These are phyloP conservation scores for Pardosa pseudoannulata DNA, from an alignment of 2,888 invertebrate species.

Conservation along the genomic window DNA sequence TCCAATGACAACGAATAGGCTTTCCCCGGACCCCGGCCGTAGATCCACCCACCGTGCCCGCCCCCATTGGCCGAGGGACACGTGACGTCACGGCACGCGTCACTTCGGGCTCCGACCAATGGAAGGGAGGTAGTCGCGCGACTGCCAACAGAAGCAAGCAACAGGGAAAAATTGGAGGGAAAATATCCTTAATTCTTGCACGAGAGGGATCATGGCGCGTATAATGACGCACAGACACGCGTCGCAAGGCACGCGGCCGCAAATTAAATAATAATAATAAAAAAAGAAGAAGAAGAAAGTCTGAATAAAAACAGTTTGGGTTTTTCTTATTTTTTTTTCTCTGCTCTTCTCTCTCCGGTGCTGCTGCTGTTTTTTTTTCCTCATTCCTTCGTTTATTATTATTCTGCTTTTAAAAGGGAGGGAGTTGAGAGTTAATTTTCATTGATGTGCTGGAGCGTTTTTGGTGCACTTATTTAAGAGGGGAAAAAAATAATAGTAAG, in stretches of 20 bases:
- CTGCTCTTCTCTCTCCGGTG: slow-evolving; percentile 36
- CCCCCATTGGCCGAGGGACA: slow-evolving; percentile 69
- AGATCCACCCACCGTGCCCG: slow-evolving; percentile 70
- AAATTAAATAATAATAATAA: slow-evolving; percentile 64
- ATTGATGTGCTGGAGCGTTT: slow-evolving; percentile 58
- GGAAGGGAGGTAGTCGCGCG: slow-evolving; percentile 26
- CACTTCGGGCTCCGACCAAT: slow-evolving; percentile 60
- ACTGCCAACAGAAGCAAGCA: slow-evolving; percentile 50
- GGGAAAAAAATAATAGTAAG: slow-evolving; percentile 9
- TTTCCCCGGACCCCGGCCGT: slow-evolving; percentile 63
- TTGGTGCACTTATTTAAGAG: slow-evolving; percentile 49
- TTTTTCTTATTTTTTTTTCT: slow-evolving; percentile 54
- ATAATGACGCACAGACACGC: slow-evolving; percentile 67
- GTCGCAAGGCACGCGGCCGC: slow-evolving; percentile 52
- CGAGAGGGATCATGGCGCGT: slow-evolving; percentile 55
- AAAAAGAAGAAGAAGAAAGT: slow-evolving; percentile 14
- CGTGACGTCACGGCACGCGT: slow-evolving; percentile 63
- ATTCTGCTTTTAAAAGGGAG: slow-evolving; percentile 47
- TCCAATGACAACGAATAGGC: slow-evolving; percentile 71
- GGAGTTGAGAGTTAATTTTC: slow-evolving; percentile 68
- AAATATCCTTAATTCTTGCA: slow-evolving; percentile 26
- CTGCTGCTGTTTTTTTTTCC: slow-evolving; percentile 23
- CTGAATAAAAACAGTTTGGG: slow-evolving; percentile 62
- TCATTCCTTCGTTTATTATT: slow-evolving; percentile 16
- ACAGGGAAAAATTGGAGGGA: slow-evolving; percentile 7